Base-by-base conservation (phyloP, 2,888 invertebrate species). In the Halocaridina rubra region DNA sequence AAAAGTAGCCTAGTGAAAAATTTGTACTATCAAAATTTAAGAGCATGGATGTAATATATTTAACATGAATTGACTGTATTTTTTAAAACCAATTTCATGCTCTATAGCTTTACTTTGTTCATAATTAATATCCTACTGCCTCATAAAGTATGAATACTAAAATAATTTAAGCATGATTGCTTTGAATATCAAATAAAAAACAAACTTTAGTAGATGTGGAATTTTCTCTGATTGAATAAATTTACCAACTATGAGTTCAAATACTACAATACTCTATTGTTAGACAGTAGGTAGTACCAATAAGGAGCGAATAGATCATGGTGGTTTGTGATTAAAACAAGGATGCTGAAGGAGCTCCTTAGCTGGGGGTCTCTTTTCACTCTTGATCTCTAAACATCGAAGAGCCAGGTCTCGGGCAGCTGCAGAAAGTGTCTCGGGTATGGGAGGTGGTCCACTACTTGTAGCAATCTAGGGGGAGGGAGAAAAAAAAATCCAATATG, bases 401-500 rank as follows among this genome's bases (percentile, higher is more conserved):
- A 91, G 88, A 82, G 91, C 89, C 27, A 92, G 86, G 88, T 91
- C 91, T 80, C 90, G 88, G 0, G 91, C 88, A 3, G 90, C 89
- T 13, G 90, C 90, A 13, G 91, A 90, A 39, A 91, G 85, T 77
- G 90, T 90, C 22, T 91, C 90, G 3, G 92, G 92, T 67, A 92
- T 90, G 0, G 91, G 90, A 0, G 92, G 92, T 2, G 92, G 90
- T 8, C 90, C 89, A 39, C 88, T 89, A 46, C 91, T 90, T n/a
- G 91, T 90, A 10, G 92, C 92, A 89, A 92, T 92, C 91, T 91
- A 89, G 1, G 84, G 81, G 32, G 30, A 29, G 67, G 80, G n/a
- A n/a, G n/a, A n/a, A n/a, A n/a, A n/a, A n/a, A n/a, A n/a, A n/a
- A n/a, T n/a, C n/a, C n/a, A n/a, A n/a, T n/a, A n/a, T n/a, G n/a